phyloP scores from a whole-genome alignment of 2,888 invertebrate genomes.

The Apomyelois bistriatella region DNA sequence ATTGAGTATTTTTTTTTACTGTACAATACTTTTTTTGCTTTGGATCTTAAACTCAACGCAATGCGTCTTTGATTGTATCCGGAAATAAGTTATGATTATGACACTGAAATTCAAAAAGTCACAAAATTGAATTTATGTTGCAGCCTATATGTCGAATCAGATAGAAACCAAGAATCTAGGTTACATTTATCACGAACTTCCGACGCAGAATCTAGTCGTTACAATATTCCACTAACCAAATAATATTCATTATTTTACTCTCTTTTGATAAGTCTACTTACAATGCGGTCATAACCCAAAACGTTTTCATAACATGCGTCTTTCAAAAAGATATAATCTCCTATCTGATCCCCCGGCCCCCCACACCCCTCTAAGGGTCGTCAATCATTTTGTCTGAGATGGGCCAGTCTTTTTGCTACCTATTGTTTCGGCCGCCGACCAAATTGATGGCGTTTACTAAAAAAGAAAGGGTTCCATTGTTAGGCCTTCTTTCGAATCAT shows the following conservation, averaged over 20 bases:
- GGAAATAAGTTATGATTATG: too few relatives aligned
- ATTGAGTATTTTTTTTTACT: too few relatives aligned
- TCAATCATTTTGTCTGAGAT: slow-evolving; percentile 58
- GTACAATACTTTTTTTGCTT: too few relatives aligned
- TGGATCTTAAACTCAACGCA: too few relatives aligned
- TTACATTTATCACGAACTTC: too few relatives aligned
- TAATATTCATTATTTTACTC: background rate
- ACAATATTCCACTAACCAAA: too few relatives aligned
- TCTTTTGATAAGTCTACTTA: background rate
- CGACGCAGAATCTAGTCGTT: too few relatives aligned
- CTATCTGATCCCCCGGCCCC: slow-evolving; percentile 19
- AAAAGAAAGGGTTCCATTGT: slow-evolving; percentile 49
- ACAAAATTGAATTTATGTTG: too few relatives aligned
- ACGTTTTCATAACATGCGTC: slow-evolving; percentile 19
- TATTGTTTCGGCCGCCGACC: slow-evolving; percentile 23
- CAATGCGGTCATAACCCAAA: background rate
- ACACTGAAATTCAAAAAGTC: too few relatives aligned
- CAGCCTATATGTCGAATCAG: too few relatives aligned
- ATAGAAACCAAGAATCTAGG: too few relatives aligned
- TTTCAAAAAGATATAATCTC: slow-evolving; percentile 26
- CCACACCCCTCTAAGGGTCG: slow-evolving; percentile 30
- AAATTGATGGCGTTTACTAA: slow-evolving; percentile 49
- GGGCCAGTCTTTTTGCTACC: slow-evolving; percentile 37
- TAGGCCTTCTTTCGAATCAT: slow-evolving; percentile 34
- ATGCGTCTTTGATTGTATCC: too few relatives aligned